Evolutionary conservation across 1,140 invertebrate species (phyloP).

Genomic region (Papilio helenus): DNA sequence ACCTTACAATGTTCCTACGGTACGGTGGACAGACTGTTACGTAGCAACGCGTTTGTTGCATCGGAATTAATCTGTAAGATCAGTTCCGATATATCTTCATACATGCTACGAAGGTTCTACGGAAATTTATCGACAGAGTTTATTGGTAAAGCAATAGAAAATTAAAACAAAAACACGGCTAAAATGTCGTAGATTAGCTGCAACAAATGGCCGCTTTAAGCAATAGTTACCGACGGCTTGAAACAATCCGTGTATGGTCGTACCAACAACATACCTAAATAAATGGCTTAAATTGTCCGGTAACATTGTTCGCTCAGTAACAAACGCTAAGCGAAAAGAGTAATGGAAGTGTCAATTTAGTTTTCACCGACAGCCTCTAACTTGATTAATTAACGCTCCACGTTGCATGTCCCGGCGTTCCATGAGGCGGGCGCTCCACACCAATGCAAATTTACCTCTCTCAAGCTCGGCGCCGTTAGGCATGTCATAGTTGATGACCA

Average conservation of each 20-base stretch:
- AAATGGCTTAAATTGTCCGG: not conserved
- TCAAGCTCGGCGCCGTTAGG: too few species aligned
- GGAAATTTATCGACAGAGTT: not conserved
- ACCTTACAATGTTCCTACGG: not conserved
- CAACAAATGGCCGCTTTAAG: too few species aligned
- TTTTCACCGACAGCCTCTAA: not conserved
- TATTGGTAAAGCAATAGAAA: not conserved
- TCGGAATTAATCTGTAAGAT: not conserved
- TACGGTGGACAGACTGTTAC: not conserved
- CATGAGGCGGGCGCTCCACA: not conserved
- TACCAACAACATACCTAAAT: too few species aligned
- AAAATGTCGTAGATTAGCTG: not conserved
- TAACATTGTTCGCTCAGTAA: not conserved
- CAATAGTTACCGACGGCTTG: not conserved
- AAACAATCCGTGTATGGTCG: not conserved
- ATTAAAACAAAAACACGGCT: not conserved
- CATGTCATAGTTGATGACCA: too few species aligned
- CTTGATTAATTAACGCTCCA: constrained; percentile 22
- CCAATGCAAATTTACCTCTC: constrained; percentile 10
- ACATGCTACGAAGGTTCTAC: not conserved
- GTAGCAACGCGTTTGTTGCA: not conserved
- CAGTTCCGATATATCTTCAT: not conserved
- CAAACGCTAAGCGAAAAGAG: not conserved
- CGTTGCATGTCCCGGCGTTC: not conserved
- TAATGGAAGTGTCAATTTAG: constrained; percentile 10